Percentiles rank a stretch among this genome's conserved stretches.
Evolutionary conservation across 2,797 vertebrate genomes (phyloP).

Genomic region (Podargus strigoides): DNA sequence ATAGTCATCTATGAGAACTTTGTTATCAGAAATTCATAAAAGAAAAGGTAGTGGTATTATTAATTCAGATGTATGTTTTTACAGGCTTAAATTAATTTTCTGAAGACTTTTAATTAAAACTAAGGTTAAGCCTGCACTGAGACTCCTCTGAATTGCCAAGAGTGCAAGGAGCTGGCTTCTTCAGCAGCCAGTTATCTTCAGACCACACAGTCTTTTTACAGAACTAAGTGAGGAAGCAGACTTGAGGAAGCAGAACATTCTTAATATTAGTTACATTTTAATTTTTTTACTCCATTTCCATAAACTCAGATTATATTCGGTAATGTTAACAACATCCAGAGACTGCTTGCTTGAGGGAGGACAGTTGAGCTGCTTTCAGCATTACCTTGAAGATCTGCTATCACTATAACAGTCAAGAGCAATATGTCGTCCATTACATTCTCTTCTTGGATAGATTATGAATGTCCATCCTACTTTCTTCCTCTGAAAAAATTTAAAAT

Average conservation of each 20-base stretch:
- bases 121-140: neutral
- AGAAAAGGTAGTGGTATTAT: neutral
- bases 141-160: neutral
- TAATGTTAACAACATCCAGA: neutral
- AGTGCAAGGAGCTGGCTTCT: neutral
- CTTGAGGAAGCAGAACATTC: neutral
- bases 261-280: neutral
- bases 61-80: neutral
- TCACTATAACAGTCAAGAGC: neutral
- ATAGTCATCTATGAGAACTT: neutral
- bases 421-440: neutral
- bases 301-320: neutral
- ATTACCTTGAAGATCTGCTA: neutral
- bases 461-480: neutral
- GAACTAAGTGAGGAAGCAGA: neutral
- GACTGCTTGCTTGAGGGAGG: neutral
- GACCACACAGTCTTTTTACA: neutral
- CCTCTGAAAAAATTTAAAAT: neutral
- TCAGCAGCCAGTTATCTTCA: neutral
- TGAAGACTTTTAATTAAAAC: neutral
- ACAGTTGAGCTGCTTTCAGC: neutral
- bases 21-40: neutral
- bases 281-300: neutral
- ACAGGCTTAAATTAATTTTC: neutral
- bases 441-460: neutral